Conservation (phyloP, 35 echinoderm and acorn worm species). For the Heliocidaris erythrogramma region DNA sequence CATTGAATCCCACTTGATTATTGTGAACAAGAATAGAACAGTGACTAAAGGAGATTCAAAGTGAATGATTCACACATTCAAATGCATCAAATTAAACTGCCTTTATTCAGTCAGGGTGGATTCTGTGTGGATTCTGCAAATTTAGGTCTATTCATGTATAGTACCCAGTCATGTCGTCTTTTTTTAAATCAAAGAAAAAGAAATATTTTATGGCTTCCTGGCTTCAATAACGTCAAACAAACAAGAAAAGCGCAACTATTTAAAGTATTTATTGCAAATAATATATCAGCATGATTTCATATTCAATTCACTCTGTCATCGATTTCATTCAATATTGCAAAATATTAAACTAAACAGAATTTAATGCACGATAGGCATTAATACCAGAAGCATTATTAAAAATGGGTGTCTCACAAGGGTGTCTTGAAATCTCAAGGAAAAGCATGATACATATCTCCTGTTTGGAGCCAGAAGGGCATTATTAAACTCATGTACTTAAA, state of each 20-base stretch:
- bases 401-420: no score
- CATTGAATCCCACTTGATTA: background rate
- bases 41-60: constrained; percentile 3
- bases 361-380: no score
- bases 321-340: no score
- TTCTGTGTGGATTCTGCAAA: background rate
- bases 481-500: no score
- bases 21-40: background rate
- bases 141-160: background rate
- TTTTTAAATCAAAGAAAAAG: background rate
- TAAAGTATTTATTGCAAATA: background rate
- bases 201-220: background rate
- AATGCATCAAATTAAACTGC: background rate
- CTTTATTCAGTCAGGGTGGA: background rate
- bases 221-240: background rate
- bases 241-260: background rate
- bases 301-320: no score
- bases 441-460: no score
- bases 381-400: no score
- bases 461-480: no score
- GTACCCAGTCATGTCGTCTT: background rate
- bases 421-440: no score
- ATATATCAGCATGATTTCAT: background rate
- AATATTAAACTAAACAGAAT: no score
- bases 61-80: background rate